phyloP scores from a whole-genome alignment of 2,797 vertebrate species.

The Amblyraja radiata region DNA sequence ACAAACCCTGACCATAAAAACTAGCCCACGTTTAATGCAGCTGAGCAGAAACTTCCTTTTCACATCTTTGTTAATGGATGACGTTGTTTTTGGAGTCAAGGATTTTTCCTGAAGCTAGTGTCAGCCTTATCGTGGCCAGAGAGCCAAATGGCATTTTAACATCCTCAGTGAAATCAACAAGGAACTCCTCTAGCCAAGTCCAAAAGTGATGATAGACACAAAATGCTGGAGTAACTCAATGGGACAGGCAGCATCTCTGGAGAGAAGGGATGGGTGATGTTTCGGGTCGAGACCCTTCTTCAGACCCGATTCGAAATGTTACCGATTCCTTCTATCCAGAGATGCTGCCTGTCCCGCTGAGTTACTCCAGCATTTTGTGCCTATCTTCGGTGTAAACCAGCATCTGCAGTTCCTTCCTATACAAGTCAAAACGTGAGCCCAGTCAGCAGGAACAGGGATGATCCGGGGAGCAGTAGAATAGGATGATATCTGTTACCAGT shows the following conservation, averaged over 20 bases:
- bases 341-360: too few species aligned
- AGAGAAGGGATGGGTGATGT: too few species aligned
- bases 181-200: neutral
- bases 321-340: too few species aligned
- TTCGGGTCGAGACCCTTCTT: too few species aligned
- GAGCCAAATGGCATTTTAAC: neutral
- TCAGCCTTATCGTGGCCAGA: neutral
- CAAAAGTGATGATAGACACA: too few species aligned
- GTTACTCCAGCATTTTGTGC: too few species aligned
- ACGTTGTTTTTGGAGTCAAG: neutral
- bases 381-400: too few species aligned
- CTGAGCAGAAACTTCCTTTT: neutral
- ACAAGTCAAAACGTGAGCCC: too few species aligned
- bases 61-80: neutral
- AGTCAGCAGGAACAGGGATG: neutral
- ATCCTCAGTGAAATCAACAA: neutral
- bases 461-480: neutral
- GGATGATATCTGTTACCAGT: neutral
- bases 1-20: neutral
- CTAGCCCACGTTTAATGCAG: neutral
- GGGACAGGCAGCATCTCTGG: too few species aligned
- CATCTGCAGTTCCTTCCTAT: too few species aligned
- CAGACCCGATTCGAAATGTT: too few species aligned
- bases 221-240: neutral
- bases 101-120: neutral